Base-by-base conservation (phyloP, 2,797 vertebrate species). In the Scyliorhinus canicula region DNA sequence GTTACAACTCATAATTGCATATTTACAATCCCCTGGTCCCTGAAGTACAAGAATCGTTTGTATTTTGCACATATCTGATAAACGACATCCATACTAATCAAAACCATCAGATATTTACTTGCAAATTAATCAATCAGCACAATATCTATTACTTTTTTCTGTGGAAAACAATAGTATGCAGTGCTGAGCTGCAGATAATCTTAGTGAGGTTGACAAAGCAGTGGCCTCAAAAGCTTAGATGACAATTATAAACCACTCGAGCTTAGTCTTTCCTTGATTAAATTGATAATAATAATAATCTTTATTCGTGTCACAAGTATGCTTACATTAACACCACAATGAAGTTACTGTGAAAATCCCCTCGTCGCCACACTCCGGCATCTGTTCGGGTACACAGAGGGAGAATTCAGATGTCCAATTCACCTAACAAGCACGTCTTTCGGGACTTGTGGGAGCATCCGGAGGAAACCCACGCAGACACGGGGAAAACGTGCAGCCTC, bases 1-100 rank as follows among this genome's bases (percentile, higher is more conserved):
- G 40, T 65, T 91, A 65, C 57, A 60, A 60, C 55, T 24, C 26
- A 12, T 50, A 91, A 26, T 65, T 44, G 65, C 8, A 91, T 65
- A n/a, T 77, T 79, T 82, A 82, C 44, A 82, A 65, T 91, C 88
- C n/a, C 88, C 60, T 65, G 60, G 21, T 91, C 88, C n/a, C n/a
- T 44, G 35, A 91, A 91, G 57, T 65, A 65, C n/a, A 65, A 21
- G 40, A 65, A 91, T 91, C 57, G 63, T 40, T 91, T 91, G 6
- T 26, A 16, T 91, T 65, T 21, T 91, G 57, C n/a, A 91, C 21
- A 40, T 63, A 65, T 21, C 55, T 88, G 85, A 57, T 88, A 57
- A 88, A 57, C 31, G 31, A 57, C 52, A 88, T 35, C 85, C 21
- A 63, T 40, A 40, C 57, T 60, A 11, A 60, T 91, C 35, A 63